Evolutionary conservation across 2,888 invertebrate species (phyloP).

Genomic region (Nesidiocoris tenuis): DNA sequence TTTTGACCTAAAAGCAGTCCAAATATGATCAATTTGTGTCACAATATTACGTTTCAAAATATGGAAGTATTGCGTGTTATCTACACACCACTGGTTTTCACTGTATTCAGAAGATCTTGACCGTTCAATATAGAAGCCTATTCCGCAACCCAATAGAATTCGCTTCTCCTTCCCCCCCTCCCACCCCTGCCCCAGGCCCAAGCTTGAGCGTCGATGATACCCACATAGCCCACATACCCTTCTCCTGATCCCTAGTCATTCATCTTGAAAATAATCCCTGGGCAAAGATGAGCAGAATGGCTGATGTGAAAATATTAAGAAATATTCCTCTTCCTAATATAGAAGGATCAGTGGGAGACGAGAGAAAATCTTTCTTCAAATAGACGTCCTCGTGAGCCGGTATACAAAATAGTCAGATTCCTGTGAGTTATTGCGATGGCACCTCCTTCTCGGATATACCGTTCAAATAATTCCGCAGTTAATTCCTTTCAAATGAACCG

Average conservation of each 20-base stretch:
- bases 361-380: slow-evolving; percentile 14
- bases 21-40: no score
- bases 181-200: no score
- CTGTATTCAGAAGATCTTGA: no score
- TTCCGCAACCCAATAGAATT: no score
- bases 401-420: slow-evolving; percentile 28
- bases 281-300: slow-evolving; percentile 5
- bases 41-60: no score
- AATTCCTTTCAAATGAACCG: slow-evolving; percentile 30
- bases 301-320: slow-evolving; percentile 31
- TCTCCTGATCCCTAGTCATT: slow-evolving; percentile 11
- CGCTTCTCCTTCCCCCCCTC: no score
- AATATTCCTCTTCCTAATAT: slow-evolving; percentile 27
- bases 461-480: slow-evolving; percentile 9
- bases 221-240: background rate
- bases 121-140: no score
- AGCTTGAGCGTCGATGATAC: background rate
- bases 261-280: slow-evolving; percentile 20
- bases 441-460: background rate
- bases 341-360: slow-evolving; percentile 13
- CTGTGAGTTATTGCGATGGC: slow-evolving; percentile 30
- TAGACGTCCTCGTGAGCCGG: slow-evolving; percentile 6
- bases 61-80: no score
- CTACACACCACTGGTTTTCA: no score
- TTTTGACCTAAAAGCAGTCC: no score